A percentile compares a stretch with the other conserved stretches of the same genome.
These are phyloP conservation scores for Chymomyza costata DNA, from an alignment of 1,140 invertebrate species.

Conservation along the genomic window DNA sequence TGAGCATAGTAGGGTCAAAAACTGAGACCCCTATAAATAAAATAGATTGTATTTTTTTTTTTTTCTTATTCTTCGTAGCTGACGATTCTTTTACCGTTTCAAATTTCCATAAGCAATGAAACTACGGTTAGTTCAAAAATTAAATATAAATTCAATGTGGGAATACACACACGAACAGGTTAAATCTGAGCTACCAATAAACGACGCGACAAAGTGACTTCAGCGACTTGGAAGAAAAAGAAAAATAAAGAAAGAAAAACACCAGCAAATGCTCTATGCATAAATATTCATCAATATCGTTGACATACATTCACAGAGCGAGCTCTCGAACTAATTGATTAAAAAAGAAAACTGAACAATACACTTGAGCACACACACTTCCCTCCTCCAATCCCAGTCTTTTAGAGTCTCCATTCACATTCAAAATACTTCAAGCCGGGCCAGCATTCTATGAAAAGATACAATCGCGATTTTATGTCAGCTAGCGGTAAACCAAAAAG, in stretches of 20 bases:
- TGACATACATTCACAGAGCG: slow-evolving; percentile 54
- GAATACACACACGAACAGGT: background rate
- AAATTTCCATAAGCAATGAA: slow-evolving; percentile 62
- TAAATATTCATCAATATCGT: slow-evolving; percentile 49
- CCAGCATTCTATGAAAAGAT: slow-evolving; percentile 55
- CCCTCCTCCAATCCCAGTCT: slow-evolving; percentile 7
- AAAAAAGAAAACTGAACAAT: slow-evolving; percentile 15
- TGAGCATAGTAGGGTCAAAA: no score
- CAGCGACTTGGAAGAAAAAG: no score
- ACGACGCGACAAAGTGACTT: slow-evolving; percentile 1
- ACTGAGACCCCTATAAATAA: slow-evolving; percentile 14
- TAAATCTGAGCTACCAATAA: background rate
- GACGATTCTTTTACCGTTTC: slow-evolving; percentile 60
- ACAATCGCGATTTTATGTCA: slow-evolving; percentile 66
- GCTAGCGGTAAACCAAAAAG: slow-evolving; percentile 59
- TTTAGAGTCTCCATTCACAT: slow-evolving; percentile 50
- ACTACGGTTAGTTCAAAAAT: slow-evolving; percentile 54
- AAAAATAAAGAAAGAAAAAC: slow-evolving; percentile 1
- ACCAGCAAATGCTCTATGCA: slow-evolving; percentile 37
- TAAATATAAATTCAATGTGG: slow-evolving; percentile 23
- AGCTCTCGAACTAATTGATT: slow-evolving; percentile 71
- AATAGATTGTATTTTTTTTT: no score
- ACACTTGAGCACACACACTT: slow-evolving; percentile 2
- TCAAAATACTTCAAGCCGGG: slow-evolving; percentile 40
- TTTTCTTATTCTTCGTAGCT: no score